Conservation (phyloP, 2,797 vertebrate genomes). For the Myotis pilosus region DNA sequence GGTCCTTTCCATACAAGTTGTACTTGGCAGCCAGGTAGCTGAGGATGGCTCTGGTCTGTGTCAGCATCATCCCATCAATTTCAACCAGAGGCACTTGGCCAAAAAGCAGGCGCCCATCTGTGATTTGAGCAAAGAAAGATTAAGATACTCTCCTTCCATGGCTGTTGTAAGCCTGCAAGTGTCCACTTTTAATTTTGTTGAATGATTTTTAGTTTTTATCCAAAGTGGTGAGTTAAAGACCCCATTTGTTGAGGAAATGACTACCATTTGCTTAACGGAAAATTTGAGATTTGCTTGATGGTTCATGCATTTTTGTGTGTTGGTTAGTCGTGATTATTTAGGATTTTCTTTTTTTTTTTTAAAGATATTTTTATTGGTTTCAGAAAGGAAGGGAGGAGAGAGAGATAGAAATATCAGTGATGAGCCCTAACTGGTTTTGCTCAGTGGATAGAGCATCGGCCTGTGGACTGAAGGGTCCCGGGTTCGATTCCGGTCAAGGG, state of each 20-base stretch:
- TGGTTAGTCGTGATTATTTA: background rate
- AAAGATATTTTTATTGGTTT: no score
- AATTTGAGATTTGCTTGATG: background rate
- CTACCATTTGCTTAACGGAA: background rate
- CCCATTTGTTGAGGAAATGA: background rate
- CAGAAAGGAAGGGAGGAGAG: no score
- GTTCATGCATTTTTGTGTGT: background rate
- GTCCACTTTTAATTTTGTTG: background rate
- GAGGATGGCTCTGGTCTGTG: constrained; percentile 89
- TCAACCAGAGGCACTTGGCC: constrained; percentile 86
- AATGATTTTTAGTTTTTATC: background rate
- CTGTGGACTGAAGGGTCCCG: no score
- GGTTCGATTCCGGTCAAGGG: no score
- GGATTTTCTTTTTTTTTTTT: background rate
- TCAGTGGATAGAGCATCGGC: no score
- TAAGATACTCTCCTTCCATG: background rate
- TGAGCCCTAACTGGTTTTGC: no score
- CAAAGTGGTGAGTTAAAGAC: background rate
- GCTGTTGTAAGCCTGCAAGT: background rate
- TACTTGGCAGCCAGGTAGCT: constrained; percentile 87
- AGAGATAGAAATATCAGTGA: no score
- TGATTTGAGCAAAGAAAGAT: constrained; percentile 2
- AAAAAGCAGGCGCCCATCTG: constrained; percentile 86
- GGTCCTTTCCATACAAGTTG: constrained; percentile 84
- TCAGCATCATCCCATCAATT: constrained; percentile 85